phyloP scores from a whole-genome alignment of 2,888 invertebrate genomes.

The Pomacea canaliculata region DNA sequence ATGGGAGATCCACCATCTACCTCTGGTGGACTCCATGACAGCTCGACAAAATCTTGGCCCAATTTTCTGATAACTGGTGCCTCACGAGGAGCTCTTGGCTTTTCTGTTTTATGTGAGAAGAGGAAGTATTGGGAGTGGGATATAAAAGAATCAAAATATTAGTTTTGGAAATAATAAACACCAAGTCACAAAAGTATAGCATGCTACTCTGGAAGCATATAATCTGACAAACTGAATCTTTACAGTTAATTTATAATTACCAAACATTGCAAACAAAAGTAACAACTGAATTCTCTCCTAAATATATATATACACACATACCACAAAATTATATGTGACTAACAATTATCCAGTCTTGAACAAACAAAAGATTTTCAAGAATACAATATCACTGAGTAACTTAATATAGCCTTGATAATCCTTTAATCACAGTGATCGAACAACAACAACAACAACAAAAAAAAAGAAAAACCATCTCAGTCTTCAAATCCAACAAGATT shows the following conservation, averaged over 20 bases:
- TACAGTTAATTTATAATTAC: too few species aligned
- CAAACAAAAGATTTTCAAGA: too few species aligned
- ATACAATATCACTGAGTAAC: too few species aligned
- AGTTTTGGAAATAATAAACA: conserved; percentile 2
- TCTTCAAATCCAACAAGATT: background rate
- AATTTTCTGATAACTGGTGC: conserved; percentile 58
- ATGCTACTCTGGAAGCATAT: background rate
- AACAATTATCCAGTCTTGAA: too few species aligned
- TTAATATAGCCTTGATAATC: too few species aligned
- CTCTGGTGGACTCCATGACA: conserved; percentile 69
- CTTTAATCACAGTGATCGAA: background rate
- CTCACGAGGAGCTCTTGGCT: conserved; percentile 53
- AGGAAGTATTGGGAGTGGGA: too few species aligned
- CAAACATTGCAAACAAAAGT: too few species aligned
- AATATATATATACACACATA: too few species aligned
- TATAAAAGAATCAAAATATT: background rate
- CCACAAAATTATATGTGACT: too few species aligned
- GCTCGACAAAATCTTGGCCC: conserved; percentile 53
- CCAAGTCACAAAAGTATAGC: background rate
- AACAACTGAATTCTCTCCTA: too few species aligned
- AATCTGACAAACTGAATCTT: too few species aligned
- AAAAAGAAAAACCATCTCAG: background rate
- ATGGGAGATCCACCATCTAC: conserved; percentile 67
- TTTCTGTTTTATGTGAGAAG: conserved; percentile 38
- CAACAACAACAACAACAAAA: background rate